Evolutionary conservation across 2,888 invertebrate species (phyloP).

Genomic region (Limnephilus lunatus): DNA sequence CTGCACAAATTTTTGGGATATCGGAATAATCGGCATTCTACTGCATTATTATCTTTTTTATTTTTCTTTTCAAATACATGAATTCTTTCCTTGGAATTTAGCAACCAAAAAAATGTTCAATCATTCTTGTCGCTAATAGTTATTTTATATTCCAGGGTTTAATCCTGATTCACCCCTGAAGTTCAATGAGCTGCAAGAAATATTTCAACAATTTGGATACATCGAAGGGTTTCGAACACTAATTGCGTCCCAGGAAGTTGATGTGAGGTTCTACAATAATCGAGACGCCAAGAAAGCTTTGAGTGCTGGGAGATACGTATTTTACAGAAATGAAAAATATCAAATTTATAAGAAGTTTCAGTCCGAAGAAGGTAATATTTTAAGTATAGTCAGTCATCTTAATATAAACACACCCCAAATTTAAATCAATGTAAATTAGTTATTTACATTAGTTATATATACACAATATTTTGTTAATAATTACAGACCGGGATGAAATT

Average conservation of each 20-base stretch:
- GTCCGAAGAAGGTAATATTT: background rate
- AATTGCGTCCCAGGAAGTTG: background rate
- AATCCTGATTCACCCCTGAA: background rate
- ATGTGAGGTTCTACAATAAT: conserved; percentile 2
- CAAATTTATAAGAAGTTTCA: background rate
- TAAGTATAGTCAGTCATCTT: background rate
- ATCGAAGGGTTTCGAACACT: background rate
- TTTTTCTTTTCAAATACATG: background rate
- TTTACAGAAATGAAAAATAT: background rate
- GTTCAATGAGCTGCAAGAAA: background rate
- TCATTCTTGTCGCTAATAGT: background rate
- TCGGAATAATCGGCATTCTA: background rate
- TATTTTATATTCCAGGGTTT: background rate
- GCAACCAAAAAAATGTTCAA: background rate
- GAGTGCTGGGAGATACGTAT: background rate
- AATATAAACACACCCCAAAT: background rate
- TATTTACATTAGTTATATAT: background rate
- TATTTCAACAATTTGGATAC: background rate
- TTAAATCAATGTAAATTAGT: background rate
- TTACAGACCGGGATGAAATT: background rate
- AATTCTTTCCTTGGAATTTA: background rate
- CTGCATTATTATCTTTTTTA: background rate
- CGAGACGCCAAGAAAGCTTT: background rate
- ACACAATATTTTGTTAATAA: background rate
- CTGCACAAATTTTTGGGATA: background rate